Conservation (phyloP, 2,797 vertebrate genomes). For the Scyliorhinus canicula region DNA sequence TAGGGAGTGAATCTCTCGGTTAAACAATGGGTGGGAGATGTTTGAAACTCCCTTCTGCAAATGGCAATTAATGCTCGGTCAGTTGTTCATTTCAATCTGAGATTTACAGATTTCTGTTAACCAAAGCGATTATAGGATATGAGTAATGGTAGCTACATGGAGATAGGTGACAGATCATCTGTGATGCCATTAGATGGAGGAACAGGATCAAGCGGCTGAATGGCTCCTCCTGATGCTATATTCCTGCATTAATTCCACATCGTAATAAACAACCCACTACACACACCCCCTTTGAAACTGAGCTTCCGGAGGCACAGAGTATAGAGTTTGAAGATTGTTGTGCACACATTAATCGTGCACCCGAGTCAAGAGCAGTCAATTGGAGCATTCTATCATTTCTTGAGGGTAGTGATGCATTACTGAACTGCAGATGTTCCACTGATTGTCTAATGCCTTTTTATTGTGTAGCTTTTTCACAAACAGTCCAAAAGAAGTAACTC, state of each 20-base stretch:
- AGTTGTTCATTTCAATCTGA: neutral
- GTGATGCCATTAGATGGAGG: neutral
- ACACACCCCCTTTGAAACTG: conserved; percentile 45
- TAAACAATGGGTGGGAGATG: too few species aligned
- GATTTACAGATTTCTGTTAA: neutral
- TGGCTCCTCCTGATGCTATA: neutral
- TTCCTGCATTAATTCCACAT: neutral
- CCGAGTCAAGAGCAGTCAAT: neutral
- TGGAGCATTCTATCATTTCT: neutral
- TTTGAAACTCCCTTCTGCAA: too few species aligned
- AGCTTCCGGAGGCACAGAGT: neutral
- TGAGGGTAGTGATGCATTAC: conserved; percentile 44
- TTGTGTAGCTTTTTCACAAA: neutral
- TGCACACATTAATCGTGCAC: neutral
- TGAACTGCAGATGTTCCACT: conserved; percentile 46
- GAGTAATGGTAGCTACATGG: neutral
- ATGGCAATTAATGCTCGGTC: too few species aligned
- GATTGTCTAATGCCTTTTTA: conserved; percentile 42
- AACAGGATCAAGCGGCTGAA: neutral
- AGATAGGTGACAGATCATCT: neutral
- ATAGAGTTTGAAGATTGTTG: neutral
- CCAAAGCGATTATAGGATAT: neutral
- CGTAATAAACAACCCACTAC: neutral
- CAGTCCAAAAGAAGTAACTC: neutral
- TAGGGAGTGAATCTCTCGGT: too few species aligned